Conservation (phyloP, 2,888 invertebrate species). For the Serrognathus titanus region DNA sequence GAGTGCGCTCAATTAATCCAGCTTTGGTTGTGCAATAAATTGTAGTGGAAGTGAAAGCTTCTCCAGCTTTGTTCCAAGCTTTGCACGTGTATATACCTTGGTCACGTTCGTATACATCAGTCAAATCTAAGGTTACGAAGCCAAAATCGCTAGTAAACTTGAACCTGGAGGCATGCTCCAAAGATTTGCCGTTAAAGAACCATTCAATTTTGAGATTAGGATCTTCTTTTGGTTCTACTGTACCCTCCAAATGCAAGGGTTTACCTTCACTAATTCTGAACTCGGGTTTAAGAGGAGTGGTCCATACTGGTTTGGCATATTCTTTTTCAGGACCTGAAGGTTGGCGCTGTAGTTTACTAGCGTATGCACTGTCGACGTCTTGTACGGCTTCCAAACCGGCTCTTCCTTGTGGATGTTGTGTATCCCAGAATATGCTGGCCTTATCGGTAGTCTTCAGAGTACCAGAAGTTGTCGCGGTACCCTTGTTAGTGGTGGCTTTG, state of each 20-base stretch:
- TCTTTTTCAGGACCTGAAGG: slow-evolving; percentile 69
- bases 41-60: slow-evolving; percentile 89
- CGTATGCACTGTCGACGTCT: slow-evolving; percentile 80
- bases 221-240: slow-evolving; percentile 91
- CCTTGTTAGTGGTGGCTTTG: slow-evolving; percentile 84
- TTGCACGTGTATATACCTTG: slow-evolving; percentile 93
- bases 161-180: slow-evolving; percentile 85
- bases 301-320: slow-evolving; percentile 84
- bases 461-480: slow-evolving; percentile 86
- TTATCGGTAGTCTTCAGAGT: slow-evolving; percentile 81
- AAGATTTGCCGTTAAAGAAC: slow-evolving; percentile 88
- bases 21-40: slow-evolving; percentile 80
- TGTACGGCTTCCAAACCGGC: slow-evolving; percentile 86
- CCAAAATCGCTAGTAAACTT: slow-evolving; percentile 95
- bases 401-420: slow-evolving; percentile 93
- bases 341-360: slow-evolving; percentile 68
- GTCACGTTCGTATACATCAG: slow-evolving; percentile 88
- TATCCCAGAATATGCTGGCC: slow-evolving; percentile 77
- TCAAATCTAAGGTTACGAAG: slow-evolving; percentile 90
- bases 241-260: slow-evolving; percentile 87
- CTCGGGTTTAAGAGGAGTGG: slow-evolving; percentile 75
- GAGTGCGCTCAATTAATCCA: slow-evolving; percentile 80
- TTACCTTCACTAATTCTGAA: slow-evolving; percentile 79
- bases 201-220: slow-evolving; percentile 88
- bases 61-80: slow-evolving; percentile 82